phyloP scores from a whole-genome alignment of 2,888 invertebrate genomes.

The Synergus japonicus region DNA sequence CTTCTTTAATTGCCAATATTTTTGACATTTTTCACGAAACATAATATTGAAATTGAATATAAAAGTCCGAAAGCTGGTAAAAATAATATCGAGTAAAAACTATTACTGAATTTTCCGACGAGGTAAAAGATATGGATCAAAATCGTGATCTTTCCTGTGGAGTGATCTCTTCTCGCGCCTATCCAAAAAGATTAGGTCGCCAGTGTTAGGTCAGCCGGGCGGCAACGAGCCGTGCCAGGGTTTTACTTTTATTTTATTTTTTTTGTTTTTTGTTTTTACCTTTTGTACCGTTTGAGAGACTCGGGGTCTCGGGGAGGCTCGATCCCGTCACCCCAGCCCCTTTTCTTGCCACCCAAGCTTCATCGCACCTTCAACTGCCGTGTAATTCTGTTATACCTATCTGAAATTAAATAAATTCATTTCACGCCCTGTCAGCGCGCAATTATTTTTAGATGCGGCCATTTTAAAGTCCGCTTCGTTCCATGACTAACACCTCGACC shows the following conservation, averaged over 20 bases:
- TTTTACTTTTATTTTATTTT: background rate
- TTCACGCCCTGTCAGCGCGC: constrained; percentile 78
- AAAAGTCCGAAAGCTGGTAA: background rate
- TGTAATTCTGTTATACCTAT: constrained; percentile 76
- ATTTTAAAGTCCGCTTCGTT: constrained; percentile 69
- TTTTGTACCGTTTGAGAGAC: background rate
- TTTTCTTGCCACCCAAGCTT: constrained; percentile 66
- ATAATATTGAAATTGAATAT: too few relatives aligned
- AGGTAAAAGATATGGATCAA: constrained; percentile 4
- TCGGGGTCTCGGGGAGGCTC: constrained; percentile 5
- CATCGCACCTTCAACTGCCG: constrained; percentile 75
- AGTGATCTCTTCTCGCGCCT: constrained; percentile 4
- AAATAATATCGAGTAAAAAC: background rate
- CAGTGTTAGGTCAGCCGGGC: background rate
- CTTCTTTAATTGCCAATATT: too few relatives aligned
- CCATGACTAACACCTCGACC: constrained; percentile 71
- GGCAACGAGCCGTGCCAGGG: constrained; percentile 2
- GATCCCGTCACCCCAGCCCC: constrained; percentile 50
- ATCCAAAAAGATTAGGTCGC: background rate
- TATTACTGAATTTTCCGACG: background rate
- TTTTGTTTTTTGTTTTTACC: background rate
- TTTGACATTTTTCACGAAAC: too few relatives aligned
- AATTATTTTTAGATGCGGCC: constrained; percentile 75
- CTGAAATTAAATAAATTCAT: constrained; percentile 78
- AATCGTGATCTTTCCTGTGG: background rate